Evolutionary conservation across 2,113 vertebrate genomes (phyloP).

Genomic region (Acrocephalus kingi): DNA sequence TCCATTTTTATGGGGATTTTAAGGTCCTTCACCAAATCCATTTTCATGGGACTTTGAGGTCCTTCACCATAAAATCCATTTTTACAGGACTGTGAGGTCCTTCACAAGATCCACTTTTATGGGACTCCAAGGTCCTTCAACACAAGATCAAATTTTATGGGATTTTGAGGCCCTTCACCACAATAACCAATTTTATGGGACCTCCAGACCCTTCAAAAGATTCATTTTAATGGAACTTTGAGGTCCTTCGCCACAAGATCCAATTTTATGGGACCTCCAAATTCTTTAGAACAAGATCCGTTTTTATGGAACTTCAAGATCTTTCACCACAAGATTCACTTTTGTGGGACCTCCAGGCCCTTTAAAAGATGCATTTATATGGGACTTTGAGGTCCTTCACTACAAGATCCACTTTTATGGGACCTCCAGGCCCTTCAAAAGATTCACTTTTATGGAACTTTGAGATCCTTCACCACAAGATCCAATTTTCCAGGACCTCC

Average conservation of each 20-base stretch:
- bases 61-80: not conserved
- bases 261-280: not conserved
- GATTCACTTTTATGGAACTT: not conserved
- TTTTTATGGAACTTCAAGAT: rapidly evolving
- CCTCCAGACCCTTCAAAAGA: rapidly evolving
- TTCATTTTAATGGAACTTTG: rapidly evolving
- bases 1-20: rapidly evolving
- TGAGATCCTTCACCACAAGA: not conserved
- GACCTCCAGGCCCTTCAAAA: not conserved
- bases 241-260: too few relatives aligned
- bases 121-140: too few relatives aligned
- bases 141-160: not conserved
- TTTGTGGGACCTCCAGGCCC: not conserved
- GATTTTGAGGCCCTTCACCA: not conserved
- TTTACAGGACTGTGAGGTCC: not conserved
- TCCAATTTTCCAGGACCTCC: rapidly evolving
- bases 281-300: too few relatives aligned
- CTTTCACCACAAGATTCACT: rapidly evolving
- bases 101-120: not conserved
- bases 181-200: not conserved
- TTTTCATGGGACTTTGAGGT: rapidly evolving
- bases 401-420: not conserved
- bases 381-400: not conserved
- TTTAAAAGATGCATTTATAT: not conserved
- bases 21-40: too few relatives aligned